These are phyloP conservation scores for Epizoanthus ramosus DNA, from an alignment of 92 coral and sea anemone species.

Conservation along the genomic window DNA sequence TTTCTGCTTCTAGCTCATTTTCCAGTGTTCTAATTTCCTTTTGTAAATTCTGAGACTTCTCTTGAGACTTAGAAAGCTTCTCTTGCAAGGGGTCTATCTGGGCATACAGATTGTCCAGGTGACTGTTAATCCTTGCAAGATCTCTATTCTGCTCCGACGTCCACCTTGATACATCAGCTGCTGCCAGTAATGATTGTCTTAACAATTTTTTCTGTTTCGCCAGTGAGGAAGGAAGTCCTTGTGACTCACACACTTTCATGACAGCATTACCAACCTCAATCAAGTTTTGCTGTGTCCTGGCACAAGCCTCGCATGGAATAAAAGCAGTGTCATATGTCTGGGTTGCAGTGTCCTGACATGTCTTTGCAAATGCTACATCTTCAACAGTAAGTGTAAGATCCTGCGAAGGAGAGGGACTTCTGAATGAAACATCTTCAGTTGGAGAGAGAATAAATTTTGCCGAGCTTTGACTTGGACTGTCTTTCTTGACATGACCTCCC, in stretches of 20 bases:
- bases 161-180: slow-evolving; percentile 98
- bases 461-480: slow-evolving; percentile 66
- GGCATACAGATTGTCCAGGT: slow-evolving; percentile 92
- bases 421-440: slow-evolving; percentile 61
- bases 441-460: slow-evolving; percentile 87
- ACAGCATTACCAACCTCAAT: slow-evolving; percentile 93
- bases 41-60: slow-evolving; percentile 68
- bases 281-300: slow-evolving; percentile 90
- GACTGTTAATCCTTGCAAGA: slow-evolving; percentile 86
- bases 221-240: slow-evolving; percentile 94
- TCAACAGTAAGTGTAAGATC: slow-evolving; percentile 83
- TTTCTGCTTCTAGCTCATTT: slow-evolving; percentile 57
- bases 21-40: slow-evolving; percentile 72
- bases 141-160: slow-evolving; percentile 95
- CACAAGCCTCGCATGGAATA: slow-evolving; percentile 96
- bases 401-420: slow-evolving; percentile 73
- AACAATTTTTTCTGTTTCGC: slow-evolving; percentile 96
- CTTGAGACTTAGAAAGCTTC: slow-evolving; percentile 78
- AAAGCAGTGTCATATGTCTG: slow-evolving; percentile 98
- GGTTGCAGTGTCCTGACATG: slow-evolving; percentile 76
- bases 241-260: slow-evolving; percentile 93
- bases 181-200: slow-evolving; percentile 91
- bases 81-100: slow-evolving; percentile 93
- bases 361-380: slow-evolving; percentile 81
- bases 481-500: slow-evolving; percentile 61